phyloP scores from a whole-genome alignment of 2,888 invertebrate species.

The Cheilosia impressa region DNA sequence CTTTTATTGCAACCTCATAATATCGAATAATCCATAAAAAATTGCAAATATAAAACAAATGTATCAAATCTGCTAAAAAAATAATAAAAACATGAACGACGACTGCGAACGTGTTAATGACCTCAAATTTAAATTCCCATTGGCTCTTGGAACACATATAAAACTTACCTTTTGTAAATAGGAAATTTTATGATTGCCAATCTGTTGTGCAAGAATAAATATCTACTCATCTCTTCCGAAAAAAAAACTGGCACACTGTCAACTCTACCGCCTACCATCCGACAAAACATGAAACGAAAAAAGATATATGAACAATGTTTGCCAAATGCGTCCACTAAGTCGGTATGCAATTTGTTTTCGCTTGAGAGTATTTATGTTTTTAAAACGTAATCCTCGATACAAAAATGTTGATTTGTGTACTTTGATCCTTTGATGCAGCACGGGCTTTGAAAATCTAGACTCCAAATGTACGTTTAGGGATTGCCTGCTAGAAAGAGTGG shows the following conservation, averaged over 20 bases:
- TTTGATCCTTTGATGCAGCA: no score
- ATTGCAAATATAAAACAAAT: no score
- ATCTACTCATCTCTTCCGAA: not conserved
- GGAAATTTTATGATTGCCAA: not conserved
- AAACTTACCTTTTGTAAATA: not conserved
- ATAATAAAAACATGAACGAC: not conserved
- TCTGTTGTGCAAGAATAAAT: conserved; percentile 6
- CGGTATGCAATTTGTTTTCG: not conserved
- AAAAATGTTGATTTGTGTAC: not conserved
- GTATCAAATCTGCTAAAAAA: no score
- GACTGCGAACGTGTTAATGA: not conserved
- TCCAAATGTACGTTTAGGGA: no score
- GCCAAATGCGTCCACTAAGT: not conserved
- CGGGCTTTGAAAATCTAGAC: no score
- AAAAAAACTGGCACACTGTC: not conserved
- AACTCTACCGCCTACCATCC: conserved; percentile 3
- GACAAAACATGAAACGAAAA: not conserved
- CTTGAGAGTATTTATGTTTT: not conserved
- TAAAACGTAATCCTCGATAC: not conserved
- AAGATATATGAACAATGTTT: not conserved
- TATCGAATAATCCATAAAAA: no score
- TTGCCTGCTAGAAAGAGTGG: no score
- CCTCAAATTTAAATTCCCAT: not conserved
- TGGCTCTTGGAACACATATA: not conserved
- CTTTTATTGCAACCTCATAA: no score